Percentiles rank a stretch among this genome's conserved stretches.
phyloP scores from a whole-genome alignment of 2,888 invertebrate species.

The Leptogaster cylindrica region DNA sequence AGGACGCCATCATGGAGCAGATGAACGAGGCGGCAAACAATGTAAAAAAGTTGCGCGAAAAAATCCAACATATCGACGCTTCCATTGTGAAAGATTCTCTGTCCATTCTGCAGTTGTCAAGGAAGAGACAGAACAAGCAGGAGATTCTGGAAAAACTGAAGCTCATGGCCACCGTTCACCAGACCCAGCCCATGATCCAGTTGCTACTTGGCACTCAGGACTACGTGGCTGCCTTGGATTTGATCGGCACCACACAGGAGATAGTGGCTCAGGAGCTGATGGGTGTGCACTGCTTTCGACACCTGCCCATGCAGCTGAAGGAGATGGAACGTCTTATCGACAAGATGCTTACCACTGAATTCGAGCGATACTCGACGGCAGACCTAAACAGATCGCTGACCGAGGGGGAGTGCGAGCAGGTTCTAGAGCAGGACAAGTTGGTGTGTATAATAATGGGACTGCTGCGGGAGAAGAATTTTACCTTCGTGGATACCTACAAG shows the following conservation, averaged over 20 bases:
- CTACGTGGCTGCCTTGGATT: slow-evolving; percentile 95
- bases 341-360: slow-evolving; percentile 95
- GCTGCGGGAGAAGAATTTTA: slow-evolving; percentile 82
- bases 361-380: slow-evolving; percentile 86
- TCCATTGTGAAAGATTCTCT: slow-evolving; percentile 81
- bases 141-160: slow-evolving; percentile 78
- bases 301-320: slow-evolving; percentile 91
- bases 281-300: slow-evolving; percentile 93
- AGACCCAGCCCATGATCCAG: slow-evolving; percentile 98
- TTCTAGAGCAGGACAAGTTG: slow-evolving; percentile 84
- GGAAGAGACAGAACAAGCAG: slow-evolving; percentile 70
- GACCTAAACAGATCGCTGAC: slow-evolving; percentile 86
- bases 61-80: slow-evolving; percentile 78
- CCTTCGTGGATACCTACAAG: slow-evolving; percentile 85
- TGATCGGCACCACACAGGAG: slow-evolving; percentile 95
- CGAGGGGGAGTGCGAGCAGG: slow-evolving; percentile 62
- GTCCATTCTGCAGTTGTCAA: slow-evolving; percentile 74
- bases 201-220: slow-evolving; percentile 92
- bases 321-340: slow-evolving; percentile 96
- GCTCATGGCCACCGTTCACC: slow-evolving; percentile 93
- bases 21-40: slow-evolving; percentile 83
- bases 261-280: slow-evolving; percentile 87
- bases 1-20: slow-evolving; percentile 95
- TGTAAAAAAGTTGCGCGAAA: slow-evolving; percentile 75
- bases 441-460: slow-evolving; percentile 89